Evolutionary conservation across 2,888 invertebrate species (phyloP), one percentile per base, ranked within the genome.

Genomic region (Drosophila meridiana): DNA sequence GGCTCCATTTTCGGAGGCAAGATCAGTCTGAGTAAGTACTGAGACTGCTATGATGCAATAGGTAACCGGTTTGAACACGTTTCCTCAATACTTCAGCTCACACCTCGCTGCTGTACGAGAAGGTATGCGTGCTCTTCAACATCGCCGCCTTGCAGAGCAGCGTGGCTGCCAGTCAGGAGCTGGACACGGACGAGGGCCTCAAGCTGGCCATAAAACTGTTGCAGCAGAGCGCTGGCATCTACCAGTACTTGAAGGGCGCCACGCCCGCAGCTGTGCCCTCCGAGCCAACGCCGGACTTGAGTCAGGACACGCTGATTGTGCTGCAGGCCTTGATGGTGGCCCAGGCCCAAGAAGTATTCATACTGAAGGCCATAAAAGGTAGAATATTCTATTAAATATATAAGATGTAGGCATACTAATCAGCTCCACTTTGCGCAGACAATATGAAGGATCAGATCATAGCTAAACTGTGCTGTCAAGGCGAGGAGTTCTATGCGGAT

Each of bases 281-380:
- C 92, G 99, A 99, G 91, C 97, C 99, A 34, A 99, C 99, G 4
- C 98, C 98, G 7, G 99, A 99, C 94, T 95, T 99, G 84, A 96
- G 96, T 92, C 97, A 98, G 5, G 99, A 99, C 90, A 97, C 98
- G 30, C 94, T 99, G 62, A 95, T 95, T 69, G 98, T 98, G 42
- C 94, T 99, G 32, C 95, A 97, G 61, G 95, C 96, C 56, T 94
- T 99, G 58, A 99, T 99, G 98, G 94, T 99, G 55, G 99, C 99
- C 20, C 99, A 99, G 94, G 99, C 98, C 9, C 99, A 99, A 94
- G 99, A 99, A 94, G 97, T 98, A 79, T 97, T 99, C 93, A 98
- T 98, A 56, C 95, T 96, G 91, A 99, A 99, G 94, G 99, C 99
- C 60, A 96, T 97, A 78, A 95, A 96, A 91, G 97, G 96, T 96